These are phyloP conservation scores for Coreius guichenoti DNA, from an alignment of 2,797 vertebrate genomes.

Conservation along the genomic window DNA sequence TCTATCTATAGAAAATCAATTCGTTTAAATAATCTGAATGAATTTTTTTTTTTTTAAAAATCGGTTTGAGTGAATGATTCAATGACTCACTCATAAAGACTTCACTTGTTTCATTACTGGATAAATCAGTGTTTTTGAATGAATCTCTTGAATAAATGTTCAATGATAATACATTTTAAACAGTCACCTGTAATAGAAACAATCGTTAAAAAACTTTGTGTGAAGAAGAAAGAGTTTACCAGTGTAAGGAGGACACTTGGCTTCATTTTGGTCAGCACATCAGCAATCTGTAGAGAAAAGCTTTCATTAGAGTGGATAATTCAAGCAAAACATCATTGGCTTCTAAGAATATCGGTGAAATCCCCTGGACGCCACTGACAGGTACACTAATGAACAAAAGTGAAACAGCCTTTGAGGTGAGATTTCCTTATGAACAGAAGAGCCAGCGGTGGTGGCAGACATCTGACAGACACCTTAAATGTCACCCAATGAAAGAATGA, in stretches of 20 bases:
- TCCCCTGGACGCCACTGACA: not conserved
- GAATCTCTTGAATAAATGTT: too few relatives aligned
- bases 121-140: too few relatives aligned
- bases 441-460: not conserved
- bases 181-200: too few relatives aligned
- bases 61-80: too few relatives aligned
- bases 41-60: too few relatives aligned
- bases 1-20: too few relatives aligned
- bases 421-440: constrained; percentile 21
- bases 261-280: constrained; percentile 78
- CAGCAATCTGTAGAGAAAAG: constrained; percentile 79
- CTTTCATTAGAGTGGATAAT: constrained; percentile 30
- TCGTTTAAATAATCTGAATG: too few relatives aligned
- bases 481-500: constrained; percentile 55
- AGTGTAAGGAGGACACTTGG: constrained; percentile 88
- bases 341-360: not conserved
- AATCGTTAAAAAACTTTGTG: too few relatives aligned
- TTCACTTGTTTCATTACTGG: too few relatives aligned
- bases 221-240: constrained; percentile 74
- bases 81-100: too few relatives aligned
- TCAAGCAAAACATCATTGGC: not conserved
- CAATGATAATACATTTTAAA: too few relatives aligned
- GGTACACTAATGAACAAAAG: not conserved
- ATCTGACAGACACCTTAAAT: constrained; percentile 63
- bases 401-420: constrained; percentile 16